These are phyloP conservation scores for Urechis unicinctus DNA, from an alignment of 2,888 invertebrate genomes.

Conservation along the genomic window DNA sequence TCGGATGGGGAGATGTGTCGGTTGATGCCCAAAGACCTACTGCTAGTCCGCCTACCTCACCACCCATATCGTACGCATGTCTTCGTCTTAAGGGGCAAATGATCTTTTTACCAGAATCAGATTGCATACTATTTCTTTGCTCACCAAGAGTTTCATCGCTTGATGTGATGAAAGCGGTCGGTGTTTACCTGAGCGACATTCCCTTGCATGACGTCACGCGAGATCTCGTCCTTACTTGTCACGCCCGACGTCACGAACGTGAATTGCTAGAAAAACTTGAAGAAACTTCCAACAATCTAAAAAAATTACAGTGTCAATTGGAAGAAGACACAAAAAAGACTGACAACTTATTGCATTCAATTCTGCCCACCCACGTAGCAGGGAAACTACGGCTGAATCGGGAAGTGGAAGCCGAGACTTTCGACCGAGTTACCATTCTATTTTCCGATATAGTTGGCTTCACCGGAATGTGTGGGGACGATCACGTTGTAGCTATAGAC, in stretches of 20 bases:
- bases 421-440: conserved; percentile 25
- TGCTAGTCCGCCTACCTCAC: background rate
- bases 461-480: conserved; percentile 28
- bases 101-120: conserved; percentile 28
- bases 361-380: conserved; percentile 30
- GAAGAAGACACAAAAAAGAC: conserved; percentile 25
- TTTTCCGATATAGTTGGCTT: conserved; percentile 31
- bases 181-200: conserved; percentile 28
- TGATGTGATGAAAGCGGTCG: conserved; percentile 24
- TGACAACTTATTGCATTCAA: conserved; percentile 27
- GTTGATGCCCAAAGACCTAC: background rate
- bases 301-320: conserved; percentile 9
- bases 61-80: too few relatives aligned
- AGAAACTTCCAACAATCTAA: conserved; percentile 30
- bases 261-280: conserved; percentile 33
- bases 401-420: conserved; percentile 27
- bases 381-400: conserved; percentile 20
- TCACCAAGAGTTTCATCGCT: conserved; percentile 27
- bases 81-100: conserved; percentile 30
- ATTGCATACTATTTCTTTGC: conserved; percentile 27
- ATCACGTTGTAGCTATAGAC: conserved; percentile 27
- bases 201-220: conserved; percentile 29
- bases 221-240: conserved; percentile 28
- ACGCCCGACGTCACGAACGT: conserved; percentile 25
- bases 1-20: background rate